These are phyloP conservation scores for Galerucella nymphaeae DNA, from an alignment of 2,888 invertebrate species.

Conservation along the genomic window DNA sequence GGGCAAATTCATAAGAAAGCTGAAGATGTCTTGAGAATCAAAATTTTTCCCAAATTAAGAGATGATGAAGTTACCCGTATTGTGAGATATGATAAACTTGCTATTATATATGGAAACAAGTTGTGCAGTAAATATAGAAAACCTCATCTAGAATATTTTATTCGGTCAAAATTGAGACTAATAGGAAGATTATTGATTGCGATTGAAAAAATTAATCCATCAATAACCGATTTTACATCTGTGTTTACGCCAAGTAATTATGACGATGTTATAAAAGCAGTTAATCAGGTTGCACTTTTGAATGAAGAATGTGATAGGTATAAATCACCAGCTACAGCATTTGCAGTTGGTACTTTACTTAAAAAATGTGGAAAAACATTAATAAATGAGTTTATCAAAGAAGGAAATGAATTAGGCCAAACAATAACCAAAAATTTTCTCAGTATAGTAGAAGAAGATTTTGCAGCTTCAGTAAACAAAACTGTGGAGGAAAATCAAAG, in stretches of 20 bases:
- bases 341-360: constrained; percentile 20
- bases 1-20: constrained; percentile 30
- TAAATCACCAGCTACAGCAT: constrained; percentile 27
- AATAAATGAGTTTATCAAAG: constrained; percentile 25
- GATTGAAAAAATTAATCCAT: constrained; percentile 18
- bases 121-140: constrained; percentile 28
- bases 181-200: constrained; percentile 20
- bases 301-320: too few species aligned
- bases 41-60: constrained; percentile 27
- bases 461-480: constrained; percentile 26
- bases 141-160: constrained; percentile 22
- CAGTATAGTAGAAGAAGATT: constrained; percentile 25
- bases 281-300: too few species aligned
- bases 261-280: constrained; percentile 22
- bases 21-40: constrained; percentile 9
- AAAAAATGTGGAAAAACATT: constrained; percentile 27
- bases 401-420: constrained; percentile 20
- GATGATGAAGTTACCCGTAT: constrained; percentile 20
- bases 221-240: constrained; percentile 23
- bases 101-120: constrained; percentile 25
- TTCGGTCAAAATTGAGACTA: constrained; percentile 23
- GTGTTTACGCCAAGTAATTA: constrained; percentile 22
- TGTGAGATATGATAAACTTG: constrained; percentile 24
- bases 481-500: constrained; percentile 32
- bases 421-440: constrained; percentile 24